Conservation (phyloP, 2,888 invertebrate species). For the Parapristionchus giblindavisi region DNA sequence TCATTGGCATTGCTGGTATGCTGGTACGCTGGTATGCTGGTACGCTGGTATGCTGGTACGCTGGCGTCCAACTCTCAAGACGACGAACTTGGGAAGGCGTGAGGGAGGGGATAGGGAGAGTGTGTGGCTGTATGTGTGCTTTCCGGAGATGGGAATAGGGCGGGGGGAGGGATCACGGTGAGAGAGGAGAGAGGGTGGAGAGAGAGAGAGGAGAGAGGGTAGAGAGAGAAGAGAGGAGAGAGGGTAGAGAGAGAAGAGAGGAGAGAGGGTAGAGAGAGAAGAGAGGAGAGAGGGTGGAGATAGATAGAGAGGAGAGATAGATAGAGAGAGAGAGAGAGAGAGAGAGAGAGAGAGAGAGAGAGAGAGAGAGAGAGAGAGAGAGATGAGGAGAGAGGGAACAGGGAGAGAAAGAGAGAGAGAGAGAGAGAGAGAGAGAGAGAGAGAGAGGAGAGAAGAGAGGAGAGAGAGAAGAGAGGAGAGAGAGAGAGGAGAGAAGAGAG, state of each 20-base stretch:
- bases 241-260: not conserved
- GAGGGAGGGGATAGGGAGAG: not conserved
- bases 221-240: not conserved
- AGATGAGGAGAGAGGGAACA: not conserved
- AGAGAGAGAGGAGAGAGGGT: not conserved
- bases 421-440: not conserved
- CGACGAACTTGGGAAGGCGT: not conserved
- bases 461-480: not conserved
- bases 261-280: not conserved
- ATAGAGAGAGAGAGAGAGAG: not conserved
- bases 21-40: not conserved
- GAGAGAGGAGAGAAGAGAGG: not conserved
- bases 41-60: too few relatives aligned
- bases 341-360: not conserved
- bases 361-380: constrained; percentile 3
- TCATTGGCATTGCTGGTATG: not conserved
- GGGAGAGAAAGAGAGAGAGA: not conserved
- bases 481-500: not conserved
- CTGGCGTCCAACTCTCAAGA: not conserved
- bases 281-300: too few relatives aligned
- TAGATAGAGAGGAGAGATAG: too few relatives aligned
- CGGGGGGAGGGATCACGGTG: not conserved
- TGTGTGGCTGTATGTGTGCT: not conserved
- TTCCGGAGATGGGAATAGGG: not conserved
- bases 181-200: not conserved